Percentiles rank a stretch among this genome's conserved stretches.
Conservation (phyloP, 2,797 vertebrate species). For the Octomys mimax region DNA sequence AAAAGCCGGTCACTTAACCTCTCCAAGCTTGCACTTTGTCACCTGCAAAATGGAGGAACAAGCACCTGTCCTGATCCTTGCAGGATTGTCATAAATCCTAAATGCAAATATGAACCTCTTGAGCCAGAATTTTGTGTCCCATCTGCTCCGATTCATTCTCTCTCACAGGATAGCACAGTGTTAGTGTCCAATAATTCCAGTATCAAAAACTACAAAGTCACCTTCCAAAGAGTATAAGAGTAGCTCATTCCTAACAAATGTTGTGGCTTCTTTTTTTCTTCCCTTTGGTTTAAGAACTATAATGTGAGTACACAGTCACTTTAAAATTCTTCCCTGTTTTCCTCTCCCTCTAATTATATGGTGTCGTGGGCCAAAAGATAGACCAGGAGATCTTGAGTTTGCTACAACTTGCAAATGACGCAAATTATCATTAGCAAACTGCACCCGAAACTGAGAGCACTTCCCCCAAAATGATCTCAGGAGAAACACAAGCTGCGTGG, state of each 20-base stretch:
- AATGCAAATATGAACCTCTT: neutral
- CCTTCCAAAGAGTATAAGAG: neutral
- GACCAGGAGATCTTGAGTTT: constrained; percentile 69
- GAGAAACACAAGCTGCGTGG: constrained; percentile 33
- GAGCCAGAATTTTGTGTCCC: neutral
- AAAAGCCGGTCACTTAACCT: neutral
- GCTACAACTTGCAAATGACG: constrained; percentile 75
- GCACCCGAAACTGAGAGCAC: constrained; percentile 72
- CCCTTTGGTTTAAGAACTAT: constrained; percentile 45
- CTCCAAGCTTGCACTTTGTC: constrained; percentile 16
- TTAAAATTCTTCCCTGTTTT: constrained; percentile 57
- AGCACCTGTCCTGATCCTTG: neutral
- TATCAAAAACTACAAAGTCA: neutral
- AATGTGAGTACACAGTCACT: constrained; percentile 28
- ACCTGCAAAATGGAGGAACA: neutral
- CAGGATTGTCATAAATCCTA: neutral
- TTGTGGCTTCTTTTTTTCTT: constrained; percentile 25
- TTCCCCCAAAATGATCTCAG: constrained; percentile 58
- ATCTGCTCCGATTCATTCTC: neutral
- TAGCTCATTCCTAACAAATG: neutral
- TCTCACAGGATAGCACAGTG: neutral
- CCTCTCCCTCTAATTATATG: constrained; percentile 73
- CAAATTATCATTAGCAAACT: constrained; percentile 74
- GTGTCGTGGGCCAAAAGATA: constrained; percentile 76
- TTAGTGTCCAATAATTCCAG: neutral